Evolutionary conservation across 1,140 invertebrate genomes (phyloP), one percentile per base, ranked within the genome.

Genomic region (Drosophila sulfurigaster): DNA sequence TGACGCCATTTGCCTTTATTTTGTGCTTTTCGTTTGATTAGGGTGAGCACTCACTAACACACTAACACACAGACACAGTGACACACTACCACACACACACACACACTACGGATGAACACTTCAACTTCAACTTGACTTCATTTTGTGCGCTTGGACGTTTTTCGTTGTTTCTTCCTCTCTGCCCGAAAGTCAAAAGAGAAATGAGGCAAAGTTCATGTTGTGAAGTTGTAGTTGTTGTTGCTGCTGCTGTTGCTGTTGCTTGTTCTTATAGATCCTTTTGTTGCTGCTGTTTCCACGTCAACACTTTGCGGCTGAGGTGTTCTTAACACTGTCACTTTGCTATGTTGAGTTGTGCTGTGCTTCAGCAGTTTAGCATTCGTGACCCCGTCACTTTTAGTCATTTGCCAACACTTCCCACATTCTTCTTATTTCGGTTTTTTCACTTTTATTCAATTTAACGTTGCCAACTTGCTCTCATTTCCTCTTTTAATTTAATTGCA

Each of bases 401-500:
- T 35, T 67, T 56, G 15, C 11, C 32, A 15, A 6, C 46, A 46
- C 41, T 52, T 49, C 16, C 48, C 32, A 13, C 45, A 30, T 28
- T 51, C 20, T 58, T 11, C 60, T 8, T 30, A 30, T 25, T 28
- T 16, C 32, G 25, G 20, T 8, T 35, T 56, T 43, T 65, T 60
- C 38, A 0, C 8, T 13, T 11, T 67, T 68, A 49, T 16, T 13
- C 48, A 25, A 28, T 41, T 45, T 32, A 28, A 35, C 41, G 4
- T 6, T 45, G 16, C 51, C 41, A 57, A 57, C 51, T 70, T 56
- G 62, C 51, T 54, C 63, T 56, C 38, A 68, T 82, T 82, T 79
- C 60, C 75, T 68, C 59, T 68, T 59, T 58, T 78, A 82, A 82
- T 78, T 82, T 82, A 82, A 82, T 82, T 82, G 75, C 75, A 82